Evolutionary conservation across 2,797 vertebrate genomes (phyloP).

Genomic region (Ciconia nigra): DNA sequence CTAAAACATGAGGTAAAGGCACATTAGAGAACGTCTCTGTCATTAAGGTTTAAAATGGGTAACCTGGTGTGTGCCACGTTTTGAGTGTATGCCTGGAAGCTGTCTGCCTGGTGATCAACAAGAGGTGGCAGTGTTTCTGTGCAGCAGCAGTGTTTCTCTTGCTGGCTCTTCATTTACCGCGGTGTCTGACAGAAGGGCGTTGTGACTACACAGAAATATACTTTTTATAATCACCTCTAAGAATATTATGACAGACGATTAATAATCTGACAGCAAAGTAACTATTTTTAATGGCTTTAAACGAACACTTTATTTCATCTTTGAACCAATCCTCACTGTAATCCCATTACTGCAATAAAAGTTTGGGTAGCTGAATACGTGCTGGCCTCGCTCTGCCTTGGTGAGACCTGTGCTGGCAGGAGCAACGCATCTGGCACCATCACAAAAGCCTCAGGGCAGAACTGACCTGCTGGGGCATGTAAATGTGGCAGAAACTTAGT

Average conservation of each 20-base stretch:
- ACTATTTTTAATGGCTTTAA: slow-evolving; percentile 49
- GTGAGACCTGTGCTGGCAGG: background rate
- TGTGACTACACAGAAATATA: slow-evolving; percentile 18
- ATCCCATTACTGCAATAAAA: background rate
- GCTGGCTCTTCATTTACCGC: background rate
- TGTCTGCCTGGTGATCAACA: background rate
- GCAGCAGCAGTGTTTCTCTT: background rate
- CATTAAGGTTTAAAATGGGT: background rate
- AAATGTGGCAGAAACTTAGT: background rate
- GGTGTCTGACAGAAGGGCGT: background rate
- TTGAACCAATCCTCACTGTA: background rate
- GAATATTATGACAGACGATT: slow-evolving; percentile 34
- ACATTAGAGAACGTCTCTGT: accelerated
- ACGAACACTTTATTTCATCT: background rate
- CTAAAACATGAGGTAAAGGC: background rate
- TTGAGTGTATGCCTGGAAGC: background rate
- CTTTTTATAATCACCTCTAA: slow-evolving; percentile 33
- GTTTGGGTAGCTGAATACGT: background rate
- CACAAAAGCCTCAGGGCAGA: background rate
- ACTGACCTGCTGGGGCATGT: background rate
- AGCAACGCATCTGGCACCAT: background rate
- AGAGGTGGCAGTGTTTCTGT: slow-evolving; percentile 41
- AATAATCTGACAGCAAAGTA: slow-evolving; percentile 45
- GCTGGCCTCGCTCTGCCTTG: background rate
- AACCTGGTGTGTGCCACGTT: background rate